Evolutionary conservation across 2,113 vertebrate species (phyloP), one percentile per base, ranked within the genome.

Genomic region (Fukomys damarensis): DNA sequence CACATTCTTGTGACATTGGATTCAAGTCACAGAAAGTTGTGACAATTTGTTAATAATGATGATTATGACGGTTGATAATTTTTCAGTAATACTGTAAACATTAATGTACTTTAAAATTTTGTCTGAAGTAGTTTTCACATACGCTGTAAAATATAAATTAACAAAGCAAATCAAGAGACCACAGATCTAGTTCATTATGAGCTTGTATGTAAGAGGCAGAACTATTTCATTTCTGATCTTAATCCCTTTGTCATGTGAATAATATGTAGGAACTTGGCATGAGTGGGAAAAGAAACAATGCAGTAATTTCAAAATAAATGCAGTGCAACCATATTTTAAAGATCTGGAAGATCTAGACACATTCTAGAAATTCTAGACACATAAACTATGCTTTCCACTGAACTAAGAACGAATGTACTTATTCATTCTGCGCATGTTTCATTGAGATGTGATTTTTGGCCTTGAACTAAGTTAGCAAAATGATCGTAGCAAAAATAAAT

Each of bases 81-180:
- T 30, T 82, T 94, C 9, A 77, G 3, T 68, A 58, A 91, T 79
- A 87, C 43, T 80, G 76, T 84, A 49, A 94, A 68, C 11, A 79
- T 65, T 65, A 84, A 46, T 93, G 83, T 43, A 81, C 87, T 95
- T 93, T n/a, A 90, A 89, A 76, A 2, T 81, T 63, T n/a, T 63
- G 0, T 79, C 30, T 91, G 30, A 80, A 24, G 3, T 72, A 59
- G 41, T 3, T 46, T 72, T 91, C 14, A 74, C 0, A 35, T 43
- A 58, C 10, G 1, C 6, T 93, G 8, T 0, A 89, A 86, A 88
- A 58, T 3, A 61, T 56, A 80, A 80, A 70, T 92, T 43, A 58
- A 2, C 11, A 58, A 84, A 85, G 46, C 30, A 88, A 68, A 28
- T 16, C 35, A 83, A 74, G 46, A 86, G 52, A 54, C 19, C 1